Conservation (phyloP, 1,140 invertebrate genomes). For the Spodoptera frugiperda region DNA sequence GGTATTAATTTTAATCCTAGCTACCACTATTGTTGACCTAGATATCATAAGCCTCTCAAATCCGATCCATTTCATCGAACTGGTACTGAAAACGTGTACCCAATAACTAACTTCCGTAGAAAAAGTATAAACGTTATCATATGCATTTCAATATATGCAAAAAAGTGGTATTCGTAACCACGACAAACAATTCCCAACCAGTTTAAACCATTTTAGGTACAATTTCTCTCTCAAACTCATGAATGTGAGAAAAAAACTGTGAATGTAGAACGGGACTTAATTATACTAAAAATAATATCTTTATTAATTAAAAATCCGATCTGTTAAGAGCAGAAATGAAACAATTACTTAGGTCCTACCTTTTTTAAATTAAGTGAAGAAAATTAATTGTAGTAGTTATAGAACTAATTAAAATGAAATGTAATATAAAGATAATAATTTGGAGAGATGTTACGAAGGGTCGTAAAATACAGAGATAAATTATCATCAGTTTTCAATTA, state of each 20-base stretch:
- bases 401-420: slow-evolving; percentile 40
- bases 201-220: too few species aligned
- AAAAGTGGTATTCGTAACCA: not conserved
- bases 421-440: slow-evolving; percentile 27
- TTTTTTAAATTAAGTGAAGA: slow-evolving; percentile 17
- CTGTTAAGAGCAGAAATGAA: not conserved
- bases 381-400: slow-evolving; percentile 25
- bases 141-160: not conserved
- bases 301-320: slow-evolving; percentile 3
- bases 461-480: slow-evolving; percentile 22
- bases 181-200: not conserved
- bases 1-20: not conserved
- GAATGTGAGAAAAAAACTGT: not conserved
- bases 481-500: slow-evolving; percentile 29
- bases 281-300: not conserved
- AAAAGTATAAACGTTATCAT: slow-evolving; percentile 16
- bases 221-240: too few species aligned
- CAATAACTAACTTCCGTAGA: slow-evolving; percentile 11
- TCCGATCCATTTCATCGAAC: slow-evolving; percentile 16
- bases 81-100: slow-evolving; percentile 14
- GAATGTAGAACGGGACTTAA: not conserved
- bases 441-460: not conserved
- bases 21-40: not conserved
- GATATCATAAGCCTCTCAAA: not conserved
- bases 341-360: slow-evolving; percentile 1